phyloP scores from a whole-genome alignment of 2,113 vertebrate genomes.

The Syngnathus typhle region DNA sequence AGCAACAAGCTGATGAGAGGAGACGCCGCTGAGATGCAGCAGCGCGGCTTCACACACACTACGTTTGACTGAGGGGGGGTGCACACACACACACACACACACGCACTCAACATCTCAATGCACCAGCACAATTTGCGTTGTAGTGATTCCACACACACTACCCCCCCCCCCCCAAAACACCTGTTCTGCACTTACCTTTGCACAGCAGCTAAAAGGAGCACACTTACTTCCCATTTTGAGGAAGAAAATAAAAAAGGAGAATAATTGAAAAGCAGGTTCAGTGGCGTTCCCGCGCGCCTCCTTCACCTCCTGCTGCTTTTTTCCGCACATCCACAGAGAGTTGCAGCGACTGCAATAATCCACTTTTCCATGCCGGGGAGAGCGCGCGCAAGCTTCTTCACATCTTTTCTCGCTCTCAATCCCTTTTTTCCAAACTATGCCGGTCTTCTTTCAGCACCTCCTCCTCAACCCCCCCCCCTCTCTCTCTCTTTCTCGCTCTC shows the following conservation, averaged over 20 bases:
- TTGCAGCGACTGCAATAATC: conserved; percentile 63
- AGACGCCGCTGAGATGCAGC: conserved; percentile 1
- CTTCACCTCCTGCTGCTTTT: conserved; percentile 39
- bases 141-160: conserved; percentile 18
- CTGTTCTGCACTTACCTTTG: conserved; percentile 55
- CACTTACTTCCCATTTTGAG: conserved; percentile 66
- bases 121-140: conserved; percentile 45
- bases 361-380: conserved; percentile 68
- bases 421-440: conserved; percentile 55
- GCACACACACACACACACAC: background rate
- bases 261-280: background rate
- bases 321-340: conserved; percentile 58
- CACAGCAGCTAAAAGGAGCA: conserved; percentile 45
- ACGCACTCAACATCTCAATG: conserved; percentile 25
- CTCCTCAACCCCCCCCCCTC: conserved; percentile 24
- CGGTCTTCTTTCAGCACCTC: conserved; percentile 66
- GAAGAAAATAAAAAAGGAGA: conserved; percentile 27
- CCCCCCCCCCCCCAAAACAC: background rate
- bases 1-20: background rate
- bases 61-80: background rate
- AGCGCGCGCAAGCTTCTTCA: conserved; percentile 54
- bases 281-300: conserved; percentile 29
- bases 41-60: background rate
- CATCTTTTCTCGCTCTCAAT: conserved; percentile 65
- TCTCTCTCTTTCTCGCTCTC: conserved; percentile 48